Percentiles rank a stretch among this genome's conserved stretches.
These are phyloP conservation scores for Pterocles orientalis DNA, from an alignment of 2,113 vertebrate species.

Conservation along the genomic window DNA sequence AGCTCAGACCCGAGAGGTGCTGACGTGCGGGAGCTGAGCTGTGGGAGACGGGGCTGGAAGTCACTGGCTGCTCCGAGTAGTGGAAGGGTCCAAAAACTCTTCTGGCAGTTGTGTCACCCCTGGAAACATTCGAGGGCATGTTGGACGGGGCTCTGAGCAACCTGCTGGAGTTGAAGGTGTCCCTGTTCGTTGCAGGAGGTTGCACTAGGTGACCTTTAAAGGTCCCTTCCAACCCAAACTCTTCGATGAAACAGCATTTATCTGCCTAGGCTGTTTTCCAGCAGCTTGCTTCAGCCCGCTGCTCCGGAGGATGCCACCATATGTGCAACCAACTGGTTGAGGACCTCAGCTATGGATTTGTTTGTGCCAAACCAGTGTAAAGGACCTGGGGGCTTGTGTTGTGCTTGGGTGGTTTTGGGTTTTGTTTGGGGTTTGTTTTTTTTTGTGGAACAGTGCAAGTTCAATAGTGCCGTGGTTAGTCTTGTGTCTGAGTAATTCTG, in stretches of 20 bases:
- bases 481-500: background rate
- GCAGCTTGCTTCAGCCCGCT: background rate
- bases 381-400: background rate
- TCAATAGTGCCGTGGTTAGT: background rate
- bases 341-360: background rate
- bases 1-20: background rate
- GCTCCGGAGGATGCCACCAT: background rate
- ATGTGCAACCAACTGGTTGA: no score
- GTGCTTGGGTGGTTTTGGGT: background rate
- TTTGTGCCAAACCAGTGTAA: background rate
- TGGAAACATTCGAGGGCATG: background rate
- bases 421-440: background rate
- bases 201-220: background rate
- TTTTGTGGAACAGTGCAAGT: background rate
- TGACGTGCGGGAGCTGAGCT: background rate
- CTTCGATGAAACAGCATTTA: background rate
- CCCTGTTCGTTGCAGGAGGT: background rate
- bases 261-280: background rate
- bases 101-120: background rate
- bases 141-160: background rate
- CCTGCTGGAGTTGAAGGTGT: background rate
- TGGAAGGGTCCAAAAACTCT: accelerated
- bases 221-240: background rate
- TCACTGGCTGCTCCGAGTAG: background rate
- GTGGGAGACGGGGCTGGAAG: background rate